Base-by-base conservation (phyloP, 2,888 invertebrate species). In the Drosophila percnosoma region DNA sequence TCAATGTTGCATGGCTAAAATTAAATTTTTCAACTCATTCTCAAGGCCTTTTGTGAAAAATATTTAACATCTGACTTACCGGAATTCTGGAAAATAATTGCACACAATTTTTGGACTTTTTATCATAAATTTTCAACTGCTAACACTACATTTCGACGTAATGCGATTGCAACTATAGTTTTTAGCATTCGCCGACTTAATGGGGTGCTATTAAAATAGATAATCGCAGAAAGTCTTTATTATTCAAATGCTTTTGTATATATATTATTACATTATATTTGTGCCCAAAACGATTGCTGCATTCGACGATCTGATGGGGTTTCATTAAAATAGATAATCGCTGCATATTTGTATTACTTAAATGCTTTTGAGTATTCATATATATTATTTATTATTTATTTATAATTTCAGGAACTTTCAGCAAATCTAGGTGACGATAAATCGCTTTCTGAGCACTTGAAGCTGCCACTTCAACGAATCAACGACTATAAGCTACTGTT, bases 401-500 rank as follows among this genome's bases (percentile, higher is more conserved):
- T 52, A 91, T 80, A 82, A 75, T 93, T 94, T 49, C 94, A 98
- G 98, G 96, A 96, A 93, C 94, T 97, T 94, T 96, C 97, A 93
- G 95, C 96, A 91, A 95, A 95, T 92, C 95, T 97, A 91, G 96
- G 96, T 91, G 98, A 98, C 96, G 97, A 97, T 93, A 98, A 98
- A 94, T 96, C 95, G 88, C 95, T 98, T 90, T 94, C 96, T 90
- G 98, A 98, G 93, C 98, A 98, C 94, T 95, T 98, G 87, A 97
- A 98, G 94, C 95, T 98, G 90, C 98, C 98, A 88, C 97, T 98
- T 92, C 98, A 98, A 94, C 96, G 98, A 92, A 98, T 98, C 93
- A 98, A 98, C 96, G 98, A 98, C 94, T 98, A 98, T 94, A 98
- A 98, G 94, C 96, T 98, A 90, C 96, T 98, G 75, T 94, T 99